A percentile compares a stretch with the other conserved stretches of the same genome.
Evolutionary conservation across 1,140 invertebrate genomes (phyloP).

Genomic region (Micrasema longulum): DNA sequence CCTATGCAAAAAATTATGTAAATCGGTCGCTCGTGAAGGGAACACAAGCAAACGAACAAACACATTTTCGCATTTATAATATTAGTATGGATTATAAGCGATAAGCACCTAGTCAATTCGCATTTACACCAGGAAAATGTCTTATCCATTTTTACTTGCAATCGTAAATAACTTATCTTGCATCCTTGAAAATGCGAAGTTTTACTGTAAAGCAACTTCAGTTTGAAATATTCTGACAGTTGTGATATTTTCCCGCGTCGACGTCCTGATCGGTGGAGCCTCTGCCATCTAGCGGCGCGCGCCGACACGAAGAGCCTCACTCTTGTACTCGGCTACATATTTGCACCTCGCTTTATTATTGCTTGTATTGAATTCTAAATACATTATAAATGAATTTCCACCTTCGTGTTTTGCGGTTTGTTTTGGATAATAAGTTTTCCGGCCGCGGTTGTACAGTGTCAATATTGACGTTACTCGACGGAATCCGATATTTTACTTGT

Average conservation of each 20-base stretch:
- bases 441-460: constrained; percentile 10
- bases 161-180: background rate
- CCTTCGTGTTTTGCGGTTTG: constrained; percentile 24
- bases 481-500: constrained; percentile 17
- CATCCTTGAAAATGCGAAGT: background rate
- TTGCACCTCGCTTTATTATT: background rate
- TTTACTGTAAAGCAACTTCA: background rate
- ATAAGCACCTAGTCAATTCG: no score
- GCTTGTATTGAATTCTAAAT: constrained; percentile 11
- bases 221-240: constrained; percentile 13
- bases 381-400: constrained; percentile 11
- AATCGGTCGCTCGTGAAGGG: no score
- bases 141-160: no score
- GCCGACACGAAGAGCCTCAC: background rate
- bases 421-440: constrained; percentile 30
- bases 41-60: no score
- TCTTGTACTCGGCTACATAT: no score
- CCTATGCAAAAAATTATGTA: no score
- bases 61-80: no score
- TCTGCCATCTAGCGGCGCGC: constrained; percentile 13
- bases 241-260: constrained; percentile 19
- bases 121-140: no score
- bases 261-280: background rate
- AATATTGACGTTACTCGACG: constrained; percentile 20
- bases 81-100: no score